These are phyloP conservation scores for Pristionchus japonicus DNA, from an alignment of 2,888 invertebrate genomes.

Conservation along the genomic window DNA sequence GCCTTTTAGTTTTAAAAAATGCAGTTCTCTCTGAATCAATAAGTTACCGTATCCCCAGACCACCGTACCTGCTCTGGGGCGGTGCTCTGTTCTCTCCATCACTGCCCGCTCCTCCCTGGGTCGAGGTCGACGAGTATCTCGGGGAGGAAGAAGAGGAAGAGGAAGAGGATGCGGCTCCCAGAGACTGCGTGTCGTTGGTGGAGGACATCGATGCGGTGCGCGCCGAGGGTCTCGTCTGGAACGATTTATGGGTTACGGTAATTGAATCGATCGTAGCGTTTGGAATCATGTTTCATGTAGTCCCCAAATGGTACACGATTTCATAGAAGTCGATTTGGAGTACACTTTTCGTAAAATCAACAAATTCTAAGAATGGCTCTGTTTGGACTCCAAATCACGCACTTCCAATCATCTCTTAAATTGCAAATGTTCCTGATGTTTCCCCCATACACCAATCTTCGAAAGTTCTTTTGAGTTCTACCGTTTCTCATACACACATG, in stretches of 20 bases:
- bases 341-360: too few relatives aligned
- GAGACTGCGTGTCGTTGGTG: constrained; percentile 9
- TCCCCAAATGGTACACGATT: too few relatives aligned
- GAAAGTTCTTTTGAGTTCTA: too few relatives aligned
- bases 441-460: too few relatives aligned
- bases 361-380: too few relatives aligned
- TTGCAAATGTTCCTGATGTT: too few relatives aligned
- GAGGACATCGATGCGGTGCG: constrained; percentile 5
- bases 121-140: constrained; percentile 5
- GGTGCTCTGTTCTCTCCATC: constrained; percentile 37
- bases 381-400: too few relatives aligned
- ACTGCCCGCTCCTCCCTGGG: background rate
- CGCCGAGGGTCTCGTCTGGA: constrained; percentile 9
- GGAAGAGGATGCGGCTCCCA: background rate
- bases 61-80: constrained; percentile 39
- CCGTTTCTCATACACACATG: too few relatives aligned
- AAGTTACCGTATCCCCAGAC: too few relatives aligned
- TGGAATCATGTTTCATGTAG: background rate
- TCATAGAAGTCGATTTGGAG: background rate
- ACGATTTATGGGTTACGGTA: background rate
- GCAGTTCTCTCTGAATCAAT: too few relatives aligned
- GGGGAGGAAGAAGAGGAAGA: constrained; percentile 39
- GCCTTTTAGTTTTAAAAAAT: too few relatives aligned
- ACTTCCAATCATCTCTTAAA: too few relatives aligned
- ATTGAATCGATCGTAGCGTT: background rate